Percentiles rank a stretch among this genome's conserved stretches.
Evolutionary conservation across 2,888 invertebrate species (phyloP).

Genomic region (Cancer borealis): DNA sequence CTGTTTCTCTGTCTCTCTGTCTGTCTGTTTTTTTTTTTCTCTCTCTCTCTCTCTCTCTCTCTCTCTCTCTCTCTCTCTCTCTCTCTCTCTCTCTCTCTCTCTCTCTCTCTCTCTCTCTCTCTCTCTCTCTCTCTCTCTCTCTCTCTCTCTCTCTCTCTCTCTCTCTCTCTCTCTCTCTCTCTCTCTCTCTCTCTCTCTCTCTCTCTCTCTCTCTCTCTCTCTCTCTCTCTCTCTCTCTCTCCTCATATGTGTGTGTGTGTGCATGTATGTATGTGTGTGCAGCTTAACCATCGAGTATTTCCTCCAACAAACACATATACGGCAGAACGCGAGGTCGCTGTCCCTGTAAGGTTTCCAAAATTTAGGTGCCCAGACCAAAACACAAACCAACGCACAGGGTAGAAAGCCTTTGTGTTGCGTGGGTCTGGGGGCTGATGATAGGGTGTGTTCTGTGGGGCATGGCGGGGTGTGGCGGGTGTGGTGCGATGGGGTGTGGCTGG

Average conservation of each 20-base stretch:
- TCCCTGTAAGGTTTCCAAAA: background rate
- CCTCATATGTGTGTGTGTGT: background rate
- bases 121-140: too few species aligned
- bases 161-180: too few species aligned
- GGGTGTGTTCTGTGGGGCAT: background rate
- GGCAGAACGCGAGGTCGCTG: background rate
- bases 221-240: background rate
- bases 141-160: too few species aligned
- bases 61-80: too few species aligned
- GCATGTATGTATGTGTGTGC: background rate
- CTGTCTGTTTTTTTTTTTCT: too few species aligned
- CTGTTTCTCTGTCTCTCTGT: too few species aligned
- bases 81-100: too few species aligned
- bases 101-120: too few species aligned
- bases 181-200: too few species aligned
- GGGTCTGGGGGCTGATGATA: background rate
- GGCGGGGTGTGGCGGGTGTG: background rate
- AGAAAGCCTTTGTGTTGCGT: background rate
- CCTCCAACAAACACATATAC: background rate
- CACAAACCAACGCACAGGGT: background rate
- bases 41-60: too few species aligned
- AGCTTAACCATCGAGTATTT: background rate
- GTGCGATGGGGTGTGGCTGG: too few species aligned
- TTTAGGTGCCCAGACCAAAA: background rate
- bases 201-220: too few species aligned